Evolutionary conservation across 2,113 vertebrate species (phyloP).

Genomic region (Laticauda colubrina): DNA sequence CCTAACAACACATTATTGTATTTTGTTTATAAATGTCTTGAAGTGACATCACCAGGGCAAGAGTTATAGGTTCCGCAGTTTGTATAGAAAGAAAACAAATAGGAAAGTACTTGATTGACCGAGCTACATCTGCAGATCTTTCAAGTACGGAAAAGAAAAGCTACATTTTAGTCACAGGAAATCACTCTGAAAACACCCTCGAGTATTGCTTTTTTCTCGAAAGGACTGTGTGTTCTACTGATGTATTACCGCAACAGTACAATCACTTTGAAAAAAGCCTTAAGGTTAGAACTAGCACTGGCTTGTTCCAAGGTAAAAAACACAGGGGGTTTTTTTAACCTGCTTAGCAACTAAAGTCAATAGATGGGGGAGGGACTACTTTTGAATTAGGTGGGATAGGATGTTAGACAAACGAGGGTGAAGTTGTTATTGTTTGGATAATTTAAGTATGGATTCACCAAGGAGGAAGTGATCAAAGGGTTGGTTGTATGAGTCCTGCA

Average conservation of each 20-base stretch:
- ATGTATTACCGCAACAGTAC: background rate
- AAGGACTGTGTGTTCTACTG: background rate
- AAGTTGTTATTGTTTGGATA: background rate
- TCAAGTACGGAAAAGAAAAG: background rate
- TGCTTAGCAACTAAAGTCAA: background rate
- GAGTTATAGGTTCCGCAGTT: background rate
- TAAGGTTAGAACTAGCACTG: background rate
- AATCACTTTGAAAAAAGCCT: background rate
- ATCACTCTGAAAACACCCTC: conserved; percentile 44
- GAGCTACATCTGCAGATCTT: conserved; percentile 1
- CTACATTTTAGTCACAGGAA: conserved; percentile 50
- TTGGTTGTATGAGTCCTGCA: background rate
- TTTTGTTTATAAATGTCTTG: conserved; percentile 29
- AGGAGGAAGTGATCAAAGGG: background rate
- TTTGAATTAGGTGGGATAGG: background rate
- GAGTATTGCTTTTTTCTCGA: conserved; percentile 3
- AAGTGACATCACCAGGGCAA: conserved; percentile 18
- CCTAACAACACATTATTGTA: conserved; percentile 32
- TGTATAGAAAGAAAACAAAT: conserved; percentile 13
- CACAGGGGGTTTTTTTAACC: background rate
- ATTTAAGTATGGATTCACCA: background rate
- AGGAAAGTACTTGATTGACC: background rate
- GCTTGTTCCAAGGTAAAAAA: background rate
- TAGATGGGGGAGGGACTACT: background rate
- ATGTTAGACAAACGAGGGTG: background rate